Conservation (phyloP, 2,888 invertebrate species). For the Leptinotarsa peninsularis region DNA sequence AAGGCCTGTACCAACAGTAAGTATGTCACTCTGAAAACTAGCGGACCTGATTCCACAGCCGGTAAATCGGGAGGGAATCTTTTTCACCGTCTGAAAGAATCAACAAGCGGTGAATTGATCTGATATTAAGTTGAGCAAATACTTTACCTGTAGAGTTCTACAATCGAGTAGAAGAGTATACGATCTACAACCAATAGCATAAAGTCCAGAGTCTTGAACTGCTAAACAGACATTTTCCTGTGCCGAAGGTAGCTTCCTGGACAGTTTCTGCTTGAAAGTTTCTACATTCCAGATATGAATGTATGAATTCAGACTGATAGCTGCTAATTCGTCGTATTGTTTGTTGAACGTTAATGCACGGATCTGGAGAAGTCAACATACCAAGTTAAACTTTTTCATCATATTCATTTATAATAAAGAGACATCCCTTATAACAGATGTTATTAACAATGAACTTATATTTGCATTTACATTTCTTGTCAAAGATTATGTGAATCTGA, state of each 20-base stretch:
- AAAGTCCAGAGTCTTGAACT: constrained; percentile 86
- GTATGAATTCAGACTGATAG: constrained; percentile 91
- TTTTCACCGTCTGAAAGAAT: constrained; percentile 73
- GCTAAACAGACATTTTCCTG: constrained; percentile 95
- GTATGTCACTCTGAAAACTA: constrained; percentile 88
- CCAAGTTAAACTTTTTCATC: not conserved
- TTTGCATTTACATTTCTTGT: no score
- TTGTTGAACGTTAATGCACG: constrained; percentile 90
- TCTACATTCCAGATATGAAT: constrained; percentile 95
- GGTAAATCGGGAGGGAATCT: constrained; percentile 87
- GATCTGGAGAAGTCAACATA: constrained; percentile 64
- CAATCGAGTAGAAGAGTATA: constrained; percentile 92
- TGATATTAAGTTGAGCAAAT: not conserved
- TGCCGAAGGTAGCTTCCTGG: constrained; percentile 86
- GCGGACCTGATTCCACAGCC: constrained; percentile 94
- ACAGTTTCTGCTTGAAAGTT: constrained; percentile 88
- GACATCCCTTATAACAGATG: not conserved
- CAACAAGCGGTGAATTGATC: not conserved
- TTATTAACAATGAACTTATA: not conserved
- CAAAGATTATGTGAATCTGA: no score
- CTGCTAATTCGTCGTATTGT: constrained; percentile 88
- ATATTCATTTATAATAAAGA: not conserved
- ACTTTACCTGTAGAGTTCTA: constrained; percentile 78
- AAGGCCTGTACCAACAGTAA: constrained; percentile 93
- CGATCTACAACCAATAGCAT: constrained; percentile 94